These are phyloP conservation scores for Pelochelys cantorii DNA, from an alignment of 2,797 vertebrate genomes.

Conservation along the genomic window DNA sequence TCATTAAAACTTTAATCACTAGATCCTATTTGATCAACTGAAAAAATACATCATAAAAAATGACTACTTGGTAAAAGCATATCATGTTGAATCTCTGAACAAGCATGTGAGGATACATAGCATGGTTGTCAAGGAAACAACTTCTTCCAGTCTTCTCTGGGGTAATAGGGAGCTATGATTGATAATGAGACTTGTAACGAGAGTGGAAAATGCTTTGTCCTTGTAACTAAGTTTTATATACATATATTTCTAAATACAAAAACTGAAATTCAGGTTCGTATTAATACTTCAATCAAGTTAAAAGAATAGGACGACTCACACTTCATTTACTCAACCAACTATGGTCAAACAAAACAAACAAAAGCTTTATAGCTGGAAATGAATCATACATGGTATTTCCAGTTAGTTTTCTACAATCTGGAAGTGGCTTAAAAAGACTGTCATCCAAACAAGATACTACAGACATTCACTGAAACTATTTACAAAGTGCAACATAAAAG, in stretches of 20 bases:
- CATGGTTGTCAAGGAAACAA: neutral
- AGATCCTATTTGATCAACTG: constrained; percentile 2
- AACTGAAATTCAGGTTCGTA: neutral
- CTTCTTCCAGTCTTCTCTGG: neutral
- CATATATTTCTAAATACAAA: neutral
- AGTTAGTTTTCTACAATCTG: constrained; percentile 50
- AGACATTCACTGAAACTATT: constrained; percentile 51
- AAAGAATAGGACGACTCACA: constrained; percentile 59
- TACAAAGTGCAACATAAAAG: constrained; percentile 38
- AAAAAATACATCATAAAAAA: constrained; percentile 58
- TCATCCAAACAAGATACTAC: constrained; percentile 24
- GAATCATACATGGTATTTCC: constrained; percentile 22
- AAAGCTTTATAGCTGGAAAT: constrained; percentile 26
- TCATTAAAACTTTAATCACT: constrained; percentile 23
- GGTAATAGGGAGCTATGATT: neutral
- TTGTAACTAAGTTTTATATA: neutral
- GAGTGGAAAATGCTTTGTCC: neutral
- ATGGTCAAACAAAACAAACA: constrained; percentile 31
- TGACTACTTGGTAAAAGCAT: constrained; percentile 53
- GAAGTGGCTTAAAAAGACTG: constrained; percentile 41
- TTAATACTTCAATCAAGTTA: neutral
- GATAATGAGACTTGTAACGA: neutral
- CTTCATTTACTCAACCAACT: constrained; percentile 15
- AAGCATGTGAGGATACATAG: neutral
- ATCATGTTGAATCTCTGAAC: constrained; percentile 13